Conservation (phyloP, 2,797 vertebrate species). For the Peromyscus melanophrys region DNA sequence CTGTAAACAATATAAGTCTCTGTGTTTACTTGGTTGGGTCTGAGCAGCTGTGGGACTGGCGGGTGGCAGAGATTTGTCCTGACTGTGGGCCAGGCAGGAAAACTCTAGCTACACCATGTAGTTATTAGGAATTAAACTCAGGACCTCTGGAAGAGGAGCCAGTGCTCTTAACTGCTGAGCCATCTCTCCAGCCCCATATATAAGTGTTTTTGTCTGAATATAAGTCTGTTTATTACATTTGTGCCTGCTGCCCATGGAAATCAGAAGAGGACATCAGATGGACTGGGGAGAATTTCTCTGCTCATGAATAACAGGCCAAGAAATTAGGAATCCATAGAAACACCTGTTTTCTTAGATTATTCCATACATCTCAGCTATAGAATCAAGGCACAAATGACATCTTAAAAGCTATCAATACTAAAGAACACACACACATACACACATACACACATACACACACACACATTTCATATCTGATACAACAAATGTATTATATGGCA, state of each 20-base stretch:
- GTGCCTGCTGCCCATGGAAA: background rate
- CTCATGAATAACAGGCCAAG: background rate
- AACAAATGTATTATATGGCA: background rate
- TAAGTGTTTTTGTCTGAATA: background rate
- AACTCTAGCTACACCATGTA: too few relatives aligned
- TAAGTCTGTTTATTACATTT: background rate
- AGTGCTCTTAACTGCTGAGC: background rate
- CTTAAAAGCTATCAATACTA: slow-evolving; percentile 11
- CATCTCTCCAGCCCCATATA: background rate
- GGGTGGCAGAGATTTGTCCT: too few relatives aligned
- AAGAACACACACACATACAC: background rate
- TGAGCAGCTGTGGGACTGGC: too few relatives aligned
- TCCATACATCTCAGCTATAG: slow-evolving; percentile 13
- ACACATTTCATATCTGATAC: slow-evolving; percentile 5
- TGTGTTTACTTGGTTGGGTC: too few relatives aligned
- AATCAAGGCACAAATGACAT: slow-evolving; percentile 27
- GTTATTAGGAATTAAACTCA: background rate
- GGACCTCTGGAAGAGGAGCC: background rate
- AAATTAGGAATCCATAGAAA: slow-evolving; percentile 38
- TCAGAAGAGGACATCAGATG: background rate
- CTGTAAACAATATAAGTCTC: too few relatives aligned
- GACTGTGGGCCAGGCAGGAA: too few relatives aligned
- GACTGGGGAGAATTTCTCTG: background rate
- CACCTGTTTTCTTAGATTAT: background rate
- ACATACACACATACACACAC: background rate